These are phyloP conservation scores for Pelvicachromis taeniatus DNA, from an alignment of 2,113 vertebrate genomes.

Conservation along the genomic window DNA sequence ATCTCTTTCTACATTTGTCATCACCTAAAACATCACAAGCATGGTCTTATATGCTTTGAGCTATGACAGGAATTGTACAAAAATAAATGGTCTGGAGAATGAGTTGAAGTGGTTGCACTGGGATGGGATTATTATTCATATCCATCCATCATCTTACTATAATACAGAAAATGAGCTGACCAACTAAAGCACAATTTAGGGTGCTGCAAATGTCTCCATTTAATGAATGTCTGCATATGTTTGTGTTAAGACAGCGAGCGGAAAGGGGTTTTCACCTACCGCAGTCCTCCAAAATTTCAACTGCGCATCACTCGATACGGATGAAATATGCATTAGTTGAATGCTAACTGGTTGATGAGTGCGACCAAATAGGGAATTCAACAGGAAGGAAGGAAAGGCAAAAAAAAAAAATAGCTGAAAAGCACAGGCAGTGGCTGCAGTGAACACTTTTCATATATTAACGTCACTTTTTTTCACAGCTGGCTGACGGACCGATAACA, in stretches of 20 bases:
- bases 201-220: background rate
- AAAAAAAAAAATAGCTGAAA: background rate
- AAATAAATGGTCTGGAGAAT: background rate
- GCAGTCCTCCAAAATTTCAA: background rate
- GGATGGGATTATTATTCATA: background rate
- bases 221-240: background rate
- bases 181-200: background rate
- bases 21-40: background rate
- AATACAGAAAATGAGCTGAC: background rate
- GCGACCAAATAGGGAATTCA: background rate
- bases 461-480: background rate
- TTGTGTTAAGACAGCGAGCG: background rate
- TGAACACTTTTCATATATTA: background rate
- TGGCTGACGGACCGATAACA: background rate
- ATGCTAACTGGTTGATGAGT: background rate
- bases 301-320: background rate
- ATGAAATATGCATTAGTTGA: background rate
- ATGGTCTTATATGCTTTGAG: background rate
- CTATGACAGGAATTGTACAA: background rate
- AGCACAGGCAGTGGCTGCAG: accelerated
- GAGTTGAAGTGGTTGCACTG: background rate
- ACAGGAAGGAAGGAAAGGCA: background rate
- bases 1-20: background rate
- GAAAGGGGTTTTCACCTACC: background rate
- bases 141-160: background rate